Conservation (phyloP, 2,888 invertebrate species). For the Drosophila paucipuncta region DNA sequence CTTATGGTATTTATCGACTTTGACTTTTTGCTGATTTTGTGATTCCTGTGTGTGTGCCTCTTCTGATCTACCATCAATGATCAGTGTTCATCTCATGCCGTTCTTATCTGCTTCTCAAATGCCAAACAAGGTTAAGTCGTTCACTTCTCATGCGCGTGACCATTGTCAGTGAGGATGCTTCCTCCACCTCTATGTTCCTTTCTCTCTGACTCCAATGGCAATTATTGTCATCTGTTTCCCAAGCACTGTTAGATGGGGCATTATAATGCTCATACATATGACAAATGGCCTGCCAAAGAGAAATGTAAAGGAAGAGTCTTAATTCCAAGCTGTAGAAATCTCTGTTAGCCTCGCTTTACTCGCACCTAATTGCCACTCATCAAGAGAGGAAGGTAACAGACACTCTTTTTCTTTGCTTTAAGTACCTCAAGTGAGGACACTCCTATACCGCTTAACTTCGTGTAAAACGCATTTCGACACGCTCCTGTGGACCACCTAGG, state of each 20-base stretch:
- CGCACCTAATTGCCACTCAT: slow-evolving; percentile 50
- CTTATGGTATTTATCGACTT: slow-evolving; percentile 36
- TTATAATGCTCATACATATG: slow-evolving; percentile 50
- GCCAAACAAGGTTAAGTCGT: slow-evolving; percentile 67
- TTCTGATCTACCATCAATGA: slow-evolving; percentile 44
- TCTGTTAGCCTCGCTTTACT: slow-evolving; percentile 34
- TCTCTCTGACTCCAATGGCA: slow-evolving; percentile 56
- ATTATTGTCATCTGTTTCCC: slow-evolving; percentile 62
- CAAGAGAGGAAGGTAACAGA: neutral
- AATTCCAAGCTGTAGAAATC: slow-evolving; percentile 13
- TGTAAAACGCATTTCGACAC: slow-evolving; percentile 28
- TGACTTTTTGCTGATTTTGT: slow-evolving; percentile 52
- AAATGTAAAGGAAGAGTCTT: slow-evolving; percentile 15
- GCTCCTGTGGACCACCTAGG: slow-evolving; percentile 57
- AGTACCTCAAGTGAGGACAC: neutral
- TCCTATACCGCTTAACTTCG: slow-evolving; percentile 11
- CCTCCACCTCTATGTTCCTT: slow-evolving; percentile 12
- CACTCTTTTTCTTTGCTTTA: neutral
- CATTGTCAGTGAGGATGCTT: slow-evolving; percentile 21
- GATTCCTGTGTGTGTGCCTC: slow-evolving; percentile 34
- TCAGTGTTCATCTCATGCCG: slow-evolving; percentile 40
- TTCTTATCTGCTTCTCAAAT: slow-evolving; percentile 45
- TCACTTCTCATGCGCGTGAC: slow-evolving; percentile 51
- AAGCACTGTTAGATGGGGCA: slow-evolving; percentile 41
- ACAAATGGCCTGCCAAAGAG: slow-evolving; percentile 51